Base-by-base conservation (phyloP, 2,113 vertebrate genomes). In the Sander lucioperca region DNA sequence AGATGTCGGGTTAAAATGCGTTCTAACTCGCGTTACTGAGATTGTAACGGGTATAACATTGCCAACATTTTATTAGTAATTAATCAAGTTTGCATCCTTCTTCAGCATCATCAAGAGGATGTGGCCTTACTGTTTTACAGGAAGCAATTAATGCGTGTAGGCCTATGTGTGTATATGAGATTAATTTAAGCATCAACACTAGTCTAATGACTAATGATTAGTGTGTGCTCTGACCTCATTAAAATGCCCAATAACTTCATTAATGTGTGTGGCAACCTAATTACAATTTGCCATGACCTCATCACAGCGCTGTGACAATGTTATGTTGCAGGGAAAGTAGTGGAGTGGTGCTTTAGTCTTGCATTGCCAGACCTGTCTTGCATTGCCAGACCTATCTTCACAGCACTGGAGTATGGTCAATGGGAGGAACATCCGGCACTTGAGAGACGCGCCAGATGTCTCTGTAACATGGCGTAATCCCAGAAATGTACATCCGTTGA, bases 171-270 rank as follows among this genome's bases (percentile, higher is more conserved):
- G 47, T 75, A 3, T 73, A 33, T 47, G 67, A 73, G 77, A 84
- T 88, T 79, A 85, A 87, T 30, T 12, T 73, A 72, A 84, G 82
- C 74, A 74, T 80, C 86, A 88, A 89, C 80, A 74, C 50, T 39
- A 45, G 14, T 84, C 54, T 79, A 86, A 89, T 84, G 77, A 79
- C 83, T 91, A 43, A 10, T 88, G 77, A 86, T 83, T 66, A 70
- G 50, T 86, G 50, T 89, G 63, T 83, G 73, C 69, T 77, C 10
- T 89, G 88, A 91, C 89, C 92, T 92, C 85, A 90, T 92, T 89
- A 85, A 88, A 86, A 86, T 83, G 27, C 27, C 73, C 86, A 76
- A 80, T 88, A 86, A 91, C 83, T 80, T 88, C 74, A 89, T 92
- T 84, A 92, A 84, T 86, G 83, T 82, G 56, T 84, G 69, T 14